These are phyloP conservation scores for Cataglyphis altisquamis DNA, from an alignment of 2,888 invertebrate genomes.

Conservation along the genomic window DNA sequence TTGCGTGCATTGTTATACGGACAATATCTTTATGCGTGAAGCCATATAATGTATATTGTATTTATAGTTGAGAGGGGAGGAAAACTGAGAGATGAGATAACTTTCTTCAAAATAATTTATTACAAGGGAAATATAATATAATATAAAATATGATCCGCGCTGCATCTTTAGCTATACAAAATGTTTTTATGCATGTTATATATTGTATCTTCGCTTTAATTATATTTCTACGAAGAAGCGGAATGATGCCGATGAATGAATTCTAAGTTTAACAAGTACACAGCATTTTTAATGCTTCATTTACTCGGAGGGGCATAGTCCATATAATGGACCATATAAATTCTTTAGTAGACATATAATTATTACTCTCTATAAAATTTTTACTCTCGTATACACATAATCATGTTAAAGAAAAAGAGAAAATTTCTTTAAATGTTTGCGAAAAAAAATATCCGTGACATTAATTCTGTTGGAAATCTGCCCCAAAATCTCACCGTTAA, in stretches of 20 bases:
- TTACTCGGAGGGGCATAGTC: neutral
- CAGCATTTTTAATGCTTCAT: neutral
- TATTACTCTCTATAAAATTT: neutral
- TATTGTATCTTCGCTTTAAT: slow-evolving; percentile 9
- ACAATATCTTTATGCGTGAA: slow-evolving; percentile 11
- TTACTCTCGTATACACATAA: neutral
- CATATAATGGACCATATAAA: neutral
- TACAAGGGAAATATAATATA: neutral
- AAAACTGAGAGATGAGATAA: neutral
- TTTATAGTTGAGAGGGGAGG: neutral
- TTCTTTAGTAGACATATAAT: neutral
- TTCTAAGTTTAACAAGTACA: slow-evolving; percentile 8
- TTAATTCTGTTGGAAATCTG: neutral
- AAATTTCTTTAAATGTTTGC: neutral
- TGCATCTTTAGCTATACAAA: slow-evolving; percentile 27
- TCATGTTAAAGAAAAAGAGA: neutral
- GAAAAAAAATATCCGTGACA: neutral
- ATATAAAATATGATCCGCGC: neutral
- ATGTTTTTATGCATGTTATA: slow-evolving; percentile 3
- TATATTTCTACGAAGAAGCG: slow-evolving; percentile 21
- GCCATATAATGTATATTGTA: slow-evolving; percentile 11
- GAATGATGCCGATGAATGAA: slow-evolving; percentile 12
- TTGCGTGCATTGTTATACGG: slow-evolving; percentile 14
- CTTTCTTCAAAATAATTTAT: slow-evolving; percentile 35
- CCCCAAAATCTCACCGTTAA: neutral